Evolutionary conservation across 2,113 vertebrate species (phyloP).

Genomic region (Poeciliopsis occidentalis): DNA sequence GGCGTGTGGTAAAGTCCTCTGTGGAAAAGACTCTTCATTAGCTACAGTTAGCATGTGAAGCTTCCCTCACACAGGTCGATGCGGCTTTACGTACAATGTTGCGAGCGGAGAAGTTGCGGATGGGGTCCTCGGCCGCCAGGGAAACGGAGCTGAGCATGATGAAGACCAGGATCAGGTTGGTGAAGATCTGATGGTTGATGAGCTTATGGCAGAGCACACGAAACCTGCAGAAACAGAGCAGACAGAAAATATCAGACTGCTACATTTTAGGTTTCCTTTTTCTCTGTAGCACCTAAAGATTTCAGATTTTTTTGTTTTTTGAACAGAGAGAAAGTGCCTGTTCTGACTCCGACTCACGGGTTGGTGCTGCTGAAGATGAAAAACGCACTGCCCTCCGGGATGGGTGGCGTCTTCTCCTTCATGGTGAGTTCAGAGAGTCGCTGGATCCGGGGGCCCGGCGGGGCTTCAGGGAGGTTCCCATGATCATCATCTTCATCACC

Average conservation of each 20-base stretch:
- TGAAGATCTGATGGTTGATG: conserved; percentile 99
- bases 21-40: neutral
- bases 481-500: conserved; percentile 82
- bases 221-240: conserved; percentile 79
- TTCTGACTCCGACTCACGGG: conserved; percentile 83
- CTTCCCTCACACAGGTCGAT: neutral
- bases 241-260: neutral
- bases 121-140: conserved; percentile 95
- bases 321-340: neutral
- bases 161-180: conserved; percentile 98
- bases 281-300: neutral
- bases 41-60: neutral
- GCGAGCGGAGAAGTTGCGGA: conserved; percentile 93
- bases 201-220: conserved; percentile 95
- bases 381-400: conserved; percentile 96
- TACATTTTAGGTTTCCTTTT: neutral
- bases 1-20: neutral
- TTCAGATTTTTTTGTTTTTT: neutral
- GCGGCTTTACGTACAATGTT: conserved; percentile 88
- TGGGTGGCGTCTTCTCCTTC: conserved; percentile 93
- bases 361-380: conserved; percentile 98
- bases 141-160: conserved; percentile 99
- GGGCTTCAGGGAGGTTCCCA: conserved; percentile 85
- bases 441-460: conserved; percentile 86
- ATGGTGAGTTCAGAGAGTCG: conserved; percentile 92